phyloP scores from a whole-genome alignment of 2,888 invertebrate genomes.

The Acanthosoma haemorrhoidale region DNA sequence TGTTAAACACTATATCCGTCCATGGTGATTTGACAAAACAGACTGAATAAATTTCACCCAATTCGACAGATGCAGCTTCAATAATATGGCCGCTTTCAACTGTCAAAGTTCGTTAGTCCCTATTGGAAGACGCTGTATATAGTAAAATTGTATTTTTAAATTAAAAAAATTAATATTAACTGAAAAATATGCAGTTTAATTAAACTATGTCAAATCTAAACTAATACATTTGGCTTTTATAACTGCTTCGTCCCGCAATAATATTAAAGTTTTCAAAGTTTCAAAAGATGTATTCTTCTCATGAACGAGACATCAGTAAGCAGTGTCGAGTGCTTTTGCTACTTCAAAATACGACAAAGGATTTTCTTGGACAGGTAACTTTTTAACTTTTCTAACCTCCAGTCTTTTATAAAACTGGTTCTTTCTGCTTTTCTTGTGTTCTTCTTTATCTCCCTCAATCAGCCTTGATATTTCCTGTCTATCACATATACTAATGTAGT shows the following conservation, averaged over 20 bases:
- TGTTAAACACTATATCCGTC: too few species aligned
- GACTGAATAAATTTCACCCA: too few species aligned
- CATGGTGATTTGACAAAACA: too few species aligned
- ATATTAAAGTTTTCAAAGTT: constrained; percentile 24
- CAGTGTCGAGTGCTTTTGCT: constrained; percentile 31
- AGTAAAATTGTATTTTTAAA: too few species aligned
- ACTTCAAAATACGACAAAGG: constrained; percentile 20
- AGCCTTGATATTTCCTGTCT: constrained; percentile 18
- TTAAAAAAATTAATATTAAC: too few species aligned
- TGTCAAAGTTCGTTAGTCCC: too few species aligned
- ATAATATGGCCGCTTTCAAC: too few species aligned
- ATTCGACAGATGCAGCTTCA: too few species aligned
- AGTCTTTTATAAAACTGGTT: background rate
- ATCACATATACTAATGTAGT: constrained; percentile 24
- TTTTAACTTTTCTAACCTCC: constrained; percentile 1
- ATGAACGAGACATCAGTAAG: constrained; percentile 32
- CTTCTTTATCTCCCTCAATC: background rate
- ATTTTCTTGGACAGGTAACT: background rate
- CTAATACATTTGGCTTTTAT: background rate
- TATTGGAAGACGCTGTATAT: too few species aligned
- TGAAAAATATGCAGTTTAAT: too few species aligned
- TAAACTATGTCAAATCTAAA: background rate
- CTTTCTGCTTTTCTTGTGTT: background rate
- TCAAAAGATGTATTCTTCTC: constrained; percentile 25
- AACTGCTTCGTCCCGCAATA: constrained; percentile 21